These are phyloP conservation scores for Drosophila picticornis DNA, from an alignment of 2,888 invertebrate genomes.

Conservation along the genomic window DNA sequence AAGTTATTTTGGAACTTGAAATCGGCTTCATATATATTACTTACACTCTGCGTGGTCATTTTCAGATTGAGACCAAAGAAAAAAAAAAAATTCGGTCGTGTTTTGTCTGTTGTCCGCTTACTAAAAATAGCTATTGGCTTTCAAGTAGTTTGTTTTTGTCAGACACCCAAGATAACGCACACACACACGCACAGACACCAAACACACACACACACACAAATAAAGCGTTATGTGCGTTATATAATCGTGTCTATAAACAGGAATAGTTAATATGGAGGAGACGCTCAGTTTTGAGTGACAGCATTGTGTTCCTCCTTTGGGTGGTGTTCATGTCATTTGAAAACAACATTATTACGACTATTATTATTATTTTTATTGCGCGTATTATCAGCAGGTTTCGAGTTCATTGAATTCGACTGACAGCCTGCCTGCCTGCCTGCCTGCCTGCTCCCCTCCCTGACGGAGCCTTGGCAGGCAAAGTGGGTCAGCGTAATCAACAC, in stretches of 20 bases:
- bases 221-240: background rate
- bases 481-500: conserved; percentile 78
- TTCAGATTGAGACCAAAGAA: conserved; percentile 52
- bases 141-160: conserved; percentile 67
- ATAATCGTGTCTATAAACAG: conserved; percentile 6
- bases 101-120: conserved; percentile 15
- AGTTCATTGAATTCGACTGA: conserved; percentile 76
- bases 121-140: conserved; percentile 53
- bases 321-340: conserved; percentile 43
- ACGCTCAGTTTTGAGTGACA: conserved; percentile 46
- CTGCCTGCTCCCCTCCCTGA: conserved; percentile 11
- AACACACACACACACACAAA: background rate
- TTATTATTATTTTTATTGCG: conserved; percentile 64
- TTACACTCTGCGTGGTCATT: conserved; percentile 44
- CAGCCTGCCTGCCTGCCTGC: conserved; percentile 1
- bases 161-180: conserved; percentile 9
- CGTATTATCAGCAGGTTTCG: conserved; percentile 77
- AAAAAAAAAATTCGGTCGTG: conserved; percentile 44
- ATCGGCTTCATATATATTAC: conserved; percentile 10
- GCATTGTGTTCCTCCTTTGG: conserved; percentile 27
- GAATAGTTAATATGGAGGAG: conserved; percentile 17
- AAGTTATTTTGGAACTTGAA: conserved; percentile 8
- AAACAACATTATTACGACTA: conserved; percentile 68
- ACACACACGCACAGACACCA: background rate
- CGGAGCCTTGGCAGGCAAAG: conserved; percentile 69